Conservation (phyloP, 2,797 vertebrate genomes). For the Trichosurus vulpecula region DNA sequence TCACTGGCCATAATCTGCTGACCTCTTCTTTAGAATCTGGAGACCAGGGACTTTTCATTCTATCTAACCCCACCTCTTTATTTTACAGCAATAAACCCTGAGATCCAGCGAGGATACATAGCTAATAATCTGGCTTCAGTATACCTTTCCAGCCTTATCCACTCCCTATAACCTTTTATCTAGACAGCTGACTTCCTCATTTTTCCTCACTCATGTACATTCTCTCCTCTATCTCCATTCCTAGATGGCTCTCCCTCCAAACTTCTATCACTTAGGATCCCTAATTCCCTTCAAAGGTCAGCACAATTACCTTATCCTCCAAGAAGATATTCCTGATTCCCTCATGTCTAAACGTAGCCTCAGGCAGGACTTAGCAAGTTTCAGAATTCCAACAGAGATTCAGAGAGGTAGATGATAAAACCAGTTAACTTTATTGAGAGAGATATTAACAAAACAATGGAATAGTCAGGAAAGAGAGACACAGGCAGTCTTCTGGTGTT, state of each 20-base stretch:
- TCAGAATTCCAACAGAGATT: neutral
- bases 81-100: neutral
- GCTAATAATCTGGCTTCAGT: neutral
- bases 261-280: neutral
- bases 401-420: neutral
- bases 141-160: neutral
- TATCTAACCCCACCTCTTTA: neutral
- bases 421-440: neutral
- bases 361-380: neutral
- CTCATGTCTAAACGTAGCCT: neutral
- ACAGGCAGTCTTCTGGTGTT: neutral
- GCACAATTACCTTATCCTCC: neutral
- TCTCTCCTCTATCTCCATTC: neutral
- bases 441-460: neutral
- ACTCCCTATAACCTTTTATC: neutral
- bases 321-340: neutral
- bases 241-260: neutral
- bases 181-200: neutral
- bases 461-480: neutral
- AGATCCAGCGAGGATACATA: neutral
- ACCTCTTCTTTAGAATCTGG: too few relatives aligned
- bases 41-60: neutral
- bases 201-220: neutral
- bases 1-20: too few relatives aligned
- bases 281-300: neutral